Conservation (phyloP, 2,888 invertebrate genomes). For the Ichneumon xanthorius region DNA sequence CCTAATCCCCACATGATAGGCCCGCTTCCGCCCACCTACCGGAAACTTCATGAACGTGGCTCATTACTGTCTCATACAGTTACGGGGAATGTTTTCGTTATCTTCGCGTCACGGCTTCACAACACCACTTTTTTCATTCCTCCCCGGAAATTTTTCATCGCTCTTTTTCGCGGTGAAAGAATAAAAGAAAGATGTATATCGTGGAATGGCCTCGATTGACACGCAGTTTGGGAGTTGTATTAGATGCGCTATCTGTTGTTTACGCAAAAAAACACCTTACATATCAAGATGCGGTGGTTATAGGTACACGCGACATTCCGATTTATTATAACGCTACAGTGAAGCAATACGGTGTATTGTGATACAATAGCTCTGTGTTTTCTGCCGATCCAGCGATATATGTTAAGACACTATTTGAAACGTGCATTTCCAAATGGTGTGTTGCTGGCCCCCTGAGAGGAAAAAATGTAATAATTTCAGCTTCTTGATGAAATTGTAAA, state of each 20-base stretch:
- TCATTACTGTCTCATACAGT: conserved; percentile 37
- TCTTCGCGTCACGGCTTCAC: not conserved
- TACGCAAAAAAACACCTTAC: conserved; percentile 3
- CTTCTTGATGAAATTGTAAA: not conserved
- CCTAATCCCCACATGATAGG: not conserved
- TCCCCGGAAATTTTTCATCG: conserved; percentile 1
- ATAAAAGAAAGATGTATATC: not conserved
- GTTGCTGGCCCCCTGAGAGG: not conserved
- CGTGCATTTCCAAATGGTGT: not conserved
- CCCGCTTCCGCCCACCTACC: not conserved
- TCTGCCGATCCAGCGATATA: not conserved
- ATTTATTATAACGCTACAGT: not conserved
- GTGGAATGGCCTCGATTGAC: not conserved
- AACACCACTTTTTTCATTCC: not conserved
- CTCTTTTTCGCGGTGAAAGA: not conserved
- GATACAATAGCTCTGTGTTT: not conserved
- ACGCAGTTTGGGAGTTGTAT: not conserved
- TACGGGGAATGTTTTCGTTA: not conserved
- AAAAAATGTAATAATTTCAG: not conserved
- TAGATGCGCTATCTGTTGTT: not conserved
- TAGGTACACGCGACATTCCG: not conserved
- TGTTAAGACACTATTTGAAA: conserved; percentile 8
- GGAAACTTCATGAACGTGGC: conserved; percentile 29
- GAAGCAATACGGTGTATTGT: not conserved
- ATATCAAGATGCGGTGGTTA: not conserved